These are phyloP conservation scores for Pteria penguin DNA, from an alignment of 2,888 invertebrate genomes.

Conservation along the genomic window DNA sequence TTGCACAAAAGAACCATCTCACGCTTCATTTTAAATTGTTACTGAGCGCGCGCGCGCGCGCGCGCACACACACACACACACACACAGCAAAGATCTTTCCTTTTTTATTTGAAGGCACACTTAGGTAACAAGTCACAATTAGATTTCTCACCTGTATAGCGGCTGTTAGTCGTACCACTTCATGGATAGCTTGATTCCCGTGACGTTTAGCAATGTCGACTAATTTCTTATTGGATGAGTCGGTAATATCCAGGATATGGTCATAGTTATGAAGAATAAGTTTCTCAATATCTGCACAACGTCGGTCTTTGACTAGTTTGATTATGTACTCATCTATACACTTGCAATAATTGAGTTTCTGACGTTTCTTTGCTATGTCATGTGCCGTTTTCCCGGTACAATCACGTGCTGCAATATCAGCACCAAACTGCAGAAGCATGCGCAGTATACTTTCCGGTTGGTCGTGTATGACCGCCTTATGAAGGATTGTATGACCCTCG, in stretches of 20 bases:
- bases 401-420: slow-evolving; percentile 68
- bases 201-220: slow-evolving; percentile 71
- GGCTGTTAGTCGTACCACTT: slow-evolving; percentile 68
- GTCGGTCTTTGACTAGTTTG: slow-evolving; percentile 64
- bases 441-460: slow-evolving; percentile 56
- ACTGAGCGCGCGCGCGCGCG: too few relatives aligned
- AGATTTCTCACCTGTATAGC: slow-evolving; percentile 68
- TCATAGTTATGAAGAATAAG: slow-evolving; percentile 75
- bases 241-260: slow-evolving; percentile 72
- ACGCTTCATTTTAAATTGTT: too few relatives aligned
- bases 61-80: too few relatives aligned
- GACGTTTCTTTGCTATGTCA: slow-evolving; percentile 61
- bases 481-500: slow-evolving; percentile 69
- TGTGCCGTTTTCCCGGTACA: slow-evolving; percentile 64
- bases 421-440: slow-evolving; percentile 55
- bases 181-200: slow-evolving; percentile 68
- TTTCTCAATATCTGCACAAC: slow-evolving; percentile 67
- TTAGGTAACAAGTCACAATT: too few relatives aligned
- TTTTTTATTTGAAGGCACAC: too few relatives aligned
- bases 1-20: too few relatives aligned
- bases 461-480: slow-evolving; percentile 60
- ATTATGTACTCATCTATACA: slow-evolving; percentile 66
- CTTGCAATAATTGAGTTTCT: slow-evolving; percentile 51
- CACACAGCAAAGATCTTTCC: too few relatives aligned
- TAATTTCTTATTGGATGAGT: slow-evolving; percentile 55